Evolutionary conservation across 2,113 vertebrate species (phyloP).

Genomic region (Agelaius phoeniceus): DNA sequence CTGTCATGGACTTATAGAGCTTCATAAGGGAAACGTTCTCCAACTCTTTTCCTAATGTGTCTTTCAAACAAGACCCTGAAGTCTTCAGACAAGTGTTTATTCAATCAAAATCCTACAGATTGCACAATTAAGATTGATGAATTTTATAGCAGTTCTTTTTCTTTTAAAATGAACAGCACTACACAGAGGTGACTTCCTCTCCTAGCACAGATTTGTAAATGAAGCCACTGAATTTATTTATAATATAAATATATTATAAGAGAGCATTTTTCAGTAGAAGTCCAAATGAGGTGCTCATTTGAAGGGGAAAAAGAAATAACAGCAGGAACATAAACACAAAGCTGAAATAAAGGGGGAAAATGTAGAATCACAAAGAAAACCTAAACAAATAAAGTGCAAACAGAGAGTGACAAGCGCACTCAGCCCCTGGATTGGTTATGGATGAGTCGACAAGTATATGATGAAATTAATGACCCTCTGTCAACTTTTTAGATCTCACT

Average conservation of each 20-base stretch:
- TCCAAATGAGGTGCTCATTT: not conserved
- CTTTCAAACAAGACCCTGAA: conserved; percentile 44
- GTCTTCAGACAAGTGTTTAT: conserved; percentile 49
- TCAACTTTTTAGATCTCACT: conserved; percentile 91
- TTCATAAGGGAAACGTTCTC: not conserved
- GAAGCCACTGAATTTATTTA: not conserved
- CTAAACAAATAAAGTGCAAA: conserved; percentile 93
- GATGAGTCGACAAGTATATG: conserved; percentile 86
- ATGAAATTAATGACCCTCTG: conserved; percentile 92
- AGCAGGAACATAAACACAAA: not conserved
- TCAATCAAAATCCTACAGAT: conserved; percentile 43
- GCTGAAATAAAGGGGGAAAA: conserved; percentile 53
- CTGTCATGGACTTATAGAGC: not conserved
- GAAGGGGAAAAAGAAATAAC: conserved; percentile 36
- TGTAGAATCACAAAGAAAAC: conserved; percentile 77
- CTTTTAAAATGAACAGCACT: conserved; percentile 26
- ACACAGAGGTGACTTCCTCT: conserved; percentile 19
- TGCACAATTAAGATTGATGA: conserved; percentile 67
- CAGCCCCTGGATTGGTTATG: conserved; percentile 83
- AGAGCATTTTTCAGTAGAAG: not conserved
- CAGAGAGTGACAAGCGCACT: conserved; percentile 85
- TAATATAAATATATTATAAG: not conserved
- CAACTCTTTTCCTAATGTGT: conserved; percentile 47
- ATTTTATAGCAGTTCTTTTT: conserved; percentile 45
- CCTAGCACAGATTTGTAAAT: not conserved